Base-by-base conservation (phyloP, 2,797 vertebrate genomes). In the Takifugu rubripes region DNA sequence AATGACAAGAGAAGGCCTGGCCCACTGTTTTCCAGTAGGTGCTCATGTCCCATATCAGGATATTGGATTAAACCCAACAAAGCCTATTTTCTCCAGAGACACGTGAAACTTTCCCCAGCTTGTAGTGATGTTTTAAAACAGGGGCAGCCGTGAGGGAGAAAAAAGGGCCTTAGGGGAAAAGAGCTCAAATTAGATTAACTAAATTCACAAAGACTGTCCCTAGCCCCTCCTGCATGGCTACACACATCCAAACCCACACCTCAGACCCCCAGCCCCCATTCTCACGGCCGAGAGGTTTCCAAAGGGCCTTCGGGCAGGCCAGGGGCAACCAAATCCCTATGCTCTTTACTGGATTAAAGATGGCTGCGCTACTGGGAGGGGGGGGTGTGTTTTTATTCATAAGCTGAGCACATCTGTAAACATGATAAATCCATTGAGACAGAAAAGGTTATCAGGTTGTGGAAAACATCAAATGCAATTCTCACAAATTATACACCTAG, bases 181-280 rank as follows among this genome's bases (percentile, higher is more conserved):
- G 64, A 83, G 76, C 82, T 88, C 84, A 90, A 91, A 91, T 91
- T 90, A 89, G 86, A 90, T 90, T 90, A 89, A 81, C 69, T 78
- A 87, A 86, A 88, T 88, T 89, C 84, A 90, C 87, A 91, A 90
- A 90, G 87, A 88, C 81, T 76, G 75, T 81, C 77, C 85, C 79
- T 68, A 63, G 78, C 80, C 82, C 78, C 86, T 82, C 78, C 85
- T 81, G 75, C 83, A 85, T 70, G 66, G 81, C 70, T 81, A 78
- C 82, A 82, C 76, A 84, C 74, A 86, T 70, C 82, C 82, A 70
- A 47, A 63, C 81, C 79, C 77, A 82, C 78, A 86, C 85, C 82
- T 83, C 74, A 73, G 72, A 66, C 61, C 78, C 44, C 82, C 70
- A 60, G 68, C 54, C 70, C 84, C 82, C 80, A 76, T 84, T 87